phyloP scores from a whole-genome alignment of 2,113 vertebrate species.

The Phrynosoma platyrhinos region DNA sequence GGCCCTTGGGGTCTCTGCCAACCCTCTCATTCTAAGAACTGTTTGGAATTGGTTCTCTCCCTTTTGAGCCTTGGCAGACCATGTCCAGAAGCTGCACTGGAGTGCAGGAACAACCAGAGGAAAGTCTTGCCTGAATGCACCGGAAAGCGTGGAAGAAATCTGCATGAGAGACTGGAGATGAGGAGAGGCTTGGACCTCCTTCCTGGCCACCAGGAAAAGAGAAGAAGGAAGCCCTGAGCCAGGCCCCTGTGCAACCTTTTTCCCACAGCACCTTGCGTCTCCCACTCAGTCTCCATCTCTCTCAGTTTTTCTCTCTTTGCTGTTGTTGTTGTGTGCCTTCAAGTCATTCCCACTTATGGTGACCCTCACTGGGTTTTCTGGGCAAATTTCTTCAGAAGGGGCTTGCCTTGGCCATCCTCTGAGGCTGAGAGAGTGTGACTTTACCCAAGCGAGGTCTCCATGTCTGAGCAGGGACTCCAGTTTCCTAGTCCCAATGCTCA shows the following conservation, averaged over 20 bases:
- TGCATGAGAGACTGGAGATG: not conserved
- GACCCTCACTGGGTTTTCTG: no score
- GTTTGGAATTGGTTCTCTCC: not conserved
- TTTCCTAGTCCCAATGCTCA: not conserved
- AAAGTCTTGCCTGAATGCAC: not conserved
- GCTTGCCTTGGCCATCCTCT: no score
- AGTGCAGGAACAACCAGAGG: not conserved
- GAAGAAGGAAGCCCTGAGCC: not conserved
- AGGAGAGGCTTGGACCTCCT: not conserved
- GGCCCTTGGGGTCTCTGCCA: no score
- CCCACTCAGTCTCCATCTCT: not conserved
- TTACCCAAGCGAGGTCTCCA: not conserved
- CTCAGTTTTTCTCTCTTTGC: no score
- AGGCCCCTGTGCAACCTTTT: not conserved
- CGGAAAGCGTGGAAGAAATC: no score
- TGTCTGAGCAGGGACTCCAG: no score
- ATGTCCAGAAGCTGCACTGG: not conserved
- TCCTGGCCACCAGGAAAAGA: not conserved
- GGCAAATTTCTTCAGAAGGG: no score
- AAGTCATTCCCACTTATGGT: no score
- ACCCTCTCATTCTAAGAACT: not conserved
- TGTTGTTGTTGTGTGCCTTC: no score
- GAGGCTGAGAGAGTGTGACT: not conserved
- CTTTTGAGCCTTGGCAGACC: not conserved
- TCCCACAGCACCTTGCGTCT: not conserved